phyloP scores from a whole-genome alignment of 2,113 vertebrate genomes.

The Sylvietta virens region DNA sequence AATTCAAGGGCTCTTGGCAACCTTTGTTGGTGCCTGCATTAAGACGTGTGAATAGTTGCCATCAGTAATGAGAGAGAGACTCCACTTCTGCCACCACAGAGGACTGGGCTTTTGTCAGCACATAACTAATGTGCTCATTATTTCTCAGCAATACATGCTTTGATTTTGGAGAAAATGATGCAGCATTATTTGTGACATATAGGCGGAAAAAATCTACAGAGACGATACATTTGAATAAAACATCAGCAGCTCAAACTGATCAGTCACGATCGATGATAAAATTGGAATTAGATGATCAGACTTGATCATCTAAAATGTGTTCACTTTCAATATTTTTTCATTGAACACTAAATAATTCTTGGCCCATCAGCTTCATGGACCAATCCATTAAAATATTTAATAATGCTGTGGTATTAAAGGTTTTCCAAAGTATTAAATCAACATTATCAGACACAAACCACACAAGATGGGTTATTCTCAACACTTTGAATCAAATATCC shows the following conservation, averaged over 20 bases:
- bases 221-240: background rate
- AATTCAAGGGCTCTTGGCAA: background rate
- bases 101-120: background rate
- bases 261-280: background rate
- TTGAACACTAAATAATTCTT: background rate
- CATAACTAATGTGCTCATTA: background rate
- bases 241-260: background rate
- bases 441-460: background rate
- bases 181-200: background rate
- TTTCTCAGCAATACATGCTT: background rate
- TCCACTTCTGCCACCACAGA: background rate
- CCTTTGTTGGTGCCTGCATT: background rate
- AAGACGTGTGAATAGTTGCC: conserved; percentile 13
- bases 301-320: background rate
- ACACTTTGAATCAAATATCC: background rate
- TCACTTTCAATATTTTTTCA: background rate
- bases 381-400: background rate
- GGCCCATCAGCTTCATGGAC: background rate
- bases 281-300: background rate
- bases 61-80: background rate
- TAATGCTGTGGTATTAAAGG: background rate
- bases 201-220: background rate
- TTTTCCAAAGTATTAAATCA: background rate
- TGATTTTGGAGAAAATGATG: background rate
- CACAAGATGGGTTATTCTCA: background rate